A percentile compares a stretch with the other conserved stretches of the same genome.
These are phyloP conservation scores for Macrostomum lignano DNA, from an alignment of 1,140 invertebrate species.

Conservation along the genomic window DNA sequence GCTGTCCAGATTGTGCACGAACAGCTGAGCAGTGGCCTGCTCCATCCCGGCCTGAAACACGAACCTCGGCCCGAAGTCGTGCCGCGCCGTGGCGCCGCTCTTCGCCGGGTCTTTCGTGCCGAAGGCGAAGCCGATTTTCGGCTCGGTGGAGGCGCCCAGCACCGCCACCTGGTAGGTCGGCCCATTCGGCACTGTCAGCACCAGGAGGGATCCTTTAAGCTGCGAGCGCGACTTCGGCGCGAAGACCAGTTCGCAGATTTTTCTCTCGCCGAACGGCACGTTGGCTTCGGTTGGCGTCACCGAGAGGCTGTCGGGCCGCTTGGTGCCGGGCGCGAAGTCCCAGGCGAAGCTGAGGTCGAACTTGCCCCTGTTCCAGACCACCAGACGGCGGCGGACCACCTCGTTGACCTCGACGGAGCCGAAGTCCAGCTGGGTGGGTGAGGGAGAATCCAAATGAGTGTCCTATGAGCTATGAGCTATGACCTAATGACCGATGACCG, in stretches of 20 bases:
- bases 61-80: constrained; percentile 25
- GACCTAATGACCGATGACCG: too few species aligned
- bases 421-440: too few species aligned
- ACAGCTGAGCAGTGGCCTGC: constrained; percentile 11
- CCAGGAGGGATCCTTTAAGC: constrained; percentile 14
- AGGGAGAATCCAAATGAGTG: too few species aligned
- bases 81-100: too few species aligned
- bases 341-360: constrained; percentile 26
- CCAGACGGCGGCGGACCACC: constrained; percentile 16
- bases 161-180: constrained; percentile 16
- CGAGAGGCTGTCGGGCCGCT: constrained; percentile 11
- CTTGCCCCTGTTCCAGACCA: constrained; percentile 21
- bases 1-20: constrained; percentile 21
- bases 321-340: constrained; percentile 12
- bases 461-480: too few species aligned
- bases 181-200: constrained; percentile 20
- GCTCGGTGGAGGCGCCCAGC: constrained; percentile 14
- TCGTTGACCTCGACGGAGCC: too few species aligned
- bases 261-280: constrained; percentile 15
- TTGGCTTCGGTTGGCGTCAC: constrained; percentile 14
- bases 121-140: constrained; percentile 24
- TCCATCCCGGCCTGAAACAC: constrained; percentile 23
- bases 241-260: constrained; percentile 16
- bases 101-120: too few species aligned
- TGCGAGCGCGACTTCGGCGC: constrained; percentile 14